Evolutionary conservation across 30 jellyfish, hydroid and myxozoan species (phyloP).

Genomic region (Chrysaora quinquecirrha): DNA sequence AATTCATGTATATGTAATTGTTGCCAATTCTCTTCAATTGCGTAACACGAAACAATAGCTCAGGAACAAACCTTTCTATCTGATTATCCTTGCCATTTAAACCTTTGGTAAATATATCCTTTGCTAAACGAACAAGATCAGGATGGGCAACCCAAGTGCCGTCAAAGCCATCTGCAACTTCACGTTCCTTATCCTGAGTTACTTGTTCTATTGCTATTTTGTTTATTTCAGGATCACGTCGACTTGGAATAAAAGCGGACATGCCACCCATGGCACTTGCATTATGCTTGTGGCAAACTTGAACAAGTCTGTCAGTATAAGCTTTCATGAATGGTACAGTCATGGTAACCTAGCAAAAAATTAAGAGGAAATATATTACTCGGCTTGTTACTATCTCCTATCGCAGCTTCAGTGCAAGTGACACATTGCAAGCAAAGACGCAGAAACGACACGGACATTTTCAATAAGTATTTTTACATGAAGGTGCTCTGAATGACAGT

Average conservation of each 20-base stretch:
- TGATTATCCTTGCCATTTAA: conserved; percentile 72
- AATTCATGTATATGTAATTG: too few relatives aligned
- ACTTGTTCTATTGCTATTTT: conserved; percentile 88
- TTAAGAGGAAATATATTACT: too few relatives aligned
- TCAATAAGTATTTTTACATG: too few relatives aligned
- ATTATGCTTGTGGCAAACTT: conserved; percentile 86
- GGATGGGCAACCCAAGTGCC: conserved; percentile 99
- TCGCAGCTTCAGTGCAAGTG: too few relatives aligned
- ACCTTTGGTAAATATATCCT: conserved; percentile 75
- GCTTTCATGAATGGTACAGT: conserved; percentile 89
- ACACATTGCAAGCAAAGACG: too few relatives aligned
- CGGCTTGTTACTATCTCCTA: too few relatives aligned
- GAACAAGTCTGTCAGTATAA: conserved; percentile 87
- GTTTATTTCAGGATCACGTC: conserved; percentile 92
- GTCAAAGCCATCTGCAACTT: conserved; percentile 88
- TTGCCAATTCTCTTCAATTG: too few relatives aligned
- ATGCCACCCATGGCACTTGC: conserved; percentile 99
- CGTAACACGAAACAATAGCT: too few relatives aligned
- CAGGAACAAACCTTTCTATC: conserved; percentile 54
- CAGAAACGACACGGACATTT: too few relatives aligned
- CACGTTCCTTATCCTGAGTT: conserved; percentile 81
- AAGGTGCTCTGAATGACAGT: too few relatives aligned
- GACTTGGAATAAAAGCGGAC: conserved; percentile 96
- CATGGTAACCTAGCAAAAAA: conserved; percentile 97
- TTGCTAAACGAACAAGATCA: conserved; percentile 81